Base-by-base conservation (phyloP, 2,113 vertebrate genomes). In the Cololabis saira region DNA sequence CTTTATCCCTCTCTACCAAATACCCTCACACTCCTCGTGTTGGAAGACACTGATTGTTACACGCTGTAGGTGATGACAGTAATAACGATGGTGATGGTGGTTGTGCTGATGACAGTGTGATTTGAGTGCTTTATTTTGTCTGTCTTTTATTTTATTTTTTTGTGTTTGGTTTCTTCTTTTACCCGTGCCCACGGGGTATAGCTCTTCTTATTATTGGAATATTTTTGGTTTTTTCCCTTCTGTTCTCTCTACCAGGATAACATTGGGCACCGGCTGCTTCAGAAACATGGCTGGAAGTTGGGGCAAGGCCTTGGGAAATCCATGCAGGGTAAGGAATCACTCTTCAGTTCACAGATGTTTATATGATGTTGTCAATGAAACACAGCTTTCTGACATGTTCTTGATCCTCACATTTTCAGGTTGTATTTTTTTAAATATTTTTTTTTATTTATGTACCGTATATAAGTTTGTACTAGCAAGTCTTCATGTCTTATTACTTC, bases 221-320 rank as follows among this genome's bases (percentile, higher is more conserved):
- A 97, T 99, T 97, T 98, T 96, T 96, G 96, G 97, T 98, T 95
- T 97, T 98, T 94, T 95, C 96, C 91, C 91, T 95, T 96, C 94
- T 97, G 94, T 94, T 95, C 86, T 92, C 84, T 97, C 95, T 95
- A 91, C 94, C 95, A 99, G 98, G 98, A 99, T 95, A 99, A 99
- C 95, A 99, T 99, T 89, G 98, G 98, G 90, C 98, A 99, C 89
- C 95, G 96, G 91, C 95, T 99, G 90, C 97, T 99, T 87, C 95
- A 99, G 96, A 99, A 99, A 94, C 97, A 99, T 99, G 98, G 98
- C 83, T 99, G 98, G 98, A 98, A 98, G 95, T 95, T 96, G 93
- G 98, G 98, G 83, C 97, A 99, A 93, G 98, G 98, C 86, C 94
- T 99, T 93, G 98, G 98, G 81, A 99, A 99, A 92, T 93, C 93